Conservation (phyloP, 2,797 vertebrate genomes). For the Eulemur mongoz region DNA sequence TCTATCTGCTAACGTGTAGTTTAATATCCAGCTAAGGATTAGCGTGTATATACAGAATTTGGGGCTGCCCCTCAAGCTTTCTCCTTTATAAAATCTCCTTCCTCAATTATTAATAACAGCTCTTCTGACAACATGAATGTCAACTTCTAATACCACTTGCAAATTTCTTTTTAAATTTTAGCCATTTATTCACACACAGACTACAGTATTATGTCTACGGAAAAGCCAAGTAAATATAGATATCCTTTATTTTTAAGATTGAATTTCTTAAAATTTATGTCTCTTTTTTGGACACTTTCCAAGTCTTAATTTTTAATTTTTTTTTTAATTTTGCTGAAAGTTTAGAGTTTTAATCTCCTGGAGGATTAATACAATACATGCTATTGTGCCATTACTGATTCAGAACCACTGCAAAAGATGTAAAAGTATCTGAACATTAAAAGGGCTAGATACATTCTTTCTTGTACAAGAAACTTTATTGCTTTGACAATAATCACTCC, state of each 20-base stretch:
- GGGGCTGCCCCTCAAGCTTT: background rate
- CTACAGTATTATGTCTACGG: background rate
- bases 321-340: background rate
- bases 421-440: background rate
- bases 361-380: background rate
- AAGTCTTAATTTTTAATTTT: background rate
- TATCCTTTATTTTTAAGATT: background rate
- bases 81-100: background rate
- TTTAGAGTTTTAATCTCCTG: background rate
- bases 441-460: background rate
- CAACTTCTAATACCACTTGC: background rate
- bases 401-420: background rate
- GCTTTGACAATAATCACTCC: background rate
- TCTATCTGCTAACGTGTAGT: background rate
- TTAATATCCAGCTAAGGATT: background rate
- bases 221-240: background rate
- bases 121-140: background rate
- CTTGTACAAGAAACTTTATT: background rate
- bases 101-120: background rate
- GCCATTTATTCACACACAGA: background rate
- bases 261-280: background rate
- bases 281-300: background rate
- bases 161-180: background rate
- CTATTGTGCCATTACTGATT: background rate
- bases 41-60: background rate